Conservation (phyloP, 2,797 vertebrate genomes). For the Helostoma temminkii region DNA sequence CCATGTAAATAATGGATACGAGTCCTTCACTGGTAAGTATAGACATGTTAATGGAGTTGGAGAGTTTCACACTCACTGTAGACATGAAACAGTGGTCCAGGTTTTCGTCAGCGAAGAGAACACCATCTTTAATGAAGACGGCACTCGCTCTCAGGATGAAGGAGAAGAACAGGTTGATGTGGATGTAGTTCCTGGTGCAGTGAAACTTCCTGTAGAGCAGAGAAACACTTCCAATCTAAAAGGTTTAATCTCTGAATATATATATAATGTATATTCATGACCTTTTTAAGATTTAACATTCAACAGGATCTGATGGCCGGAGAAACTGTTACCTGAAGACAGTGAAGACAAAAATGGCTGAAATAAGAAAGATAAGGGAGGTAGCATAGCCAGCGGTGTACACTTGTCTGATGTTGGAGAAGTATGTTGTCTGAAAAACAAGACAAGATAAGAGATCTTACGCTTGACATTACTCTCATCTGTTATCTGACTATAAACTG, state of each 20-base stretch:
- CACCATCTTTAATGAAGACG: constrained; percentile 90
- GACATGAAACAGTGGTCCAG: constrained; percentile 91
- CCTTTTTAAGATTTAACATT: too few relatives aligned
- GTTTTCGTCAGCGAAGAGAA: constrained; percentile 89
- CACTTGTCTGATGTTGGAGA: constrained; percentile 86
- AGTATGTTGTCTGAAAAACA: constrained; percentile 83
- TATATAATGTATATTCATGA: too few relatives aligned
- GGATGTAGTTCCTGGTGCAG: constrained; percentile 93
- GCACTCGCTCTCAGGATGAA: constrained; percentile 90
- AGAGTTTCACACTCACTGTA: constrained; percentile 78
- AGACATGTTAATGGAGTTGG: background rate
- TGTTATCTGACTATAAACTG: too few relatives aligned
- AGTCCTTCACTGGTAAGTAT: constrained; percentile 4
- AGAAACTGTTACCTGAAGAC: constrained; percentile 78
- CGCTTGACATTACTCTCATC: too few relatives aligned
- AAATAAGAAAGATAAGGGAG: constrained; percentile 83
- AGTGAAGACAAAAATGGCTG: constrained; percentile 83
- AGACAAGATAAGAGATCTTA: too few relatives aligned
- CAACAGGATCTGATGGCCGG: too few relatives aligned
- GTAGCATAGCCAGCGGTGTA: constrained; percentile 85
- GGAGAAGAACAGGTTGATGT: constrained; percentile 92
- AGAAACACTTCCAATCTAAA: background rate
- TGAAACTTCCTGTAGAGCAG: constrained; percentile 88
- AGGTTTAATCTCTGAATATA: too few relatives aligned
- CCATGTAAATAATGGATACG: too few relatives aligned